Evolutionary conservation across 2,113 vertebrate species (phyloP), one percentile per base, ranked within the genome.

Genomic region (Cyanoramphus novaezelandiae): DNA sequence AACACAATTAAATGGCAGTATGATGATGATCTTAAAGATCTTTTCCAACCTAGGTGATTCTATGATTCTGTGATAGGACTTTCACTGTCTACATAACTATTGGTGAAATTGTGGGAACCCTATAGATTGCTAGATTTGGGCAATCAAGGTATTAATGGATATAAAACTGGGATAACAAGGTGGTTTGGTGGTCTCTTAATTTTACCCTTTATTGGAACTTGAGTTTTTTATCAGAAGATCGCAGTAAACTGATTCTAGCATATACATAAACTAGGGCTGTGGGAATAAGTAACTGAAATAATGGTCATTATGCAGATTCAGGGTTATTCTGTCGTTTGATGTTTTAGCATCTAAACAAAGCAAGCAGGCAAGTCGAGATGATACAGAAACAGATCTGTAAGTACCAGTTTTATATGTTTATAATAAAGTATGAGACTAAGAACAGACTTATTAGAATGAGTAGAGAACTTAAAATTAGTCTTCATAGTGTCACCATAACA

Each of bases 61-160:
- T 57, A 6, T 33, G 53, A 33, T 57, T 57, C 53, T 21, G 20
- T 0, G 0, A 13, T 2, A 70, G 16, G 68, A 49, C 43, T 59
- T 89, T 5, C 49, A 46, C 37, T 5, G 4, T 79, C 46, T 63
- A 3, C 19, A 33, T 4, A 60, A 72, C 10, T 81, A 17, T 31
- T 44, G 27, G 17, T 85, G 57, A 53, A 76, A 28, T 25, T 33
- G 3, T 33, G 10, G 11, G 21, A 8, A 63, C 8, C 4, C 9
- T 46, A 2, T 11, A 18, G 21, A 11, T 43, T 53, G 13, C 43
- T 55, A 20, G 0, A 13, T 78, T 93, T 46, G 7, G 52, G 23
- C 63, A 62, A 2, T 72, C 6, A 16, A 13, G 17, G 86, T 75
- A 29, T 85, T 79, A 28, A 23, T 41, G 39, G 17, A 31, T 16